These are phyloP conservation scores for Tenualosa ilisha DNA, from an alignment of 2,797 vertebrate genomes.

Conservation along the genomic window DNA sequence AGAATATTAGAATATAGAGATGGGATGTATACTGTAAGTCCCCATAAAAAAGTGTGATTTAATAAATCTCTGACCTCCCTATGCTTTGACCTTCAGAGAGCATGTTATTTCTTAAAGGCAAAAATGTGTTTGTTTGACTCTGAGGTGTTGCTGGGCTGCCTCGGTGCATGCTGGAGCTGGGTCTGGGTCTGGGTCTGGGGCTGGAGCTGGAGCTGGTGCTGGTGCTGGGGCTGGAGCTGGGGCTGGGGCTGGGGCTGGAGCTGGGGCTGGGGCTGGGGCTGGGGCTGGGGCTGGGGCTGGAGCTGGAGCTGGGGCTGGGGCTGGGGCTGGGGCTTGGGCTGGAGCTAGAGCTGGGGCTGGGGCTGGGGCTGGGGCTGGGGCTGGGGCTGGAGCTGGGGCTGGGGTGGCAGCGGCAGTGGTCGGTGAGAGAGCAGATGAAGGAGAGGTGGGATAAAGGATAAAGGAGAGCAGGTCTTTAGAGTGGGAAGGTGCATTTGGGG, in stretches of 20 bases:
- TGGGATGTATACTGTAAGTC: neutral
- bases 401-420: neutral
- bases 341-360: too few relatives aligned
- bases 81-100: neutral
- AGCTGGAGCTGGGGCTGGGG: too few relatives aligned
- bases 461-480: neutral
- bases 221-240: too few relatives aligned
- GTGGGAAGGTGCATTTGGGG: constrained; percentile 20
- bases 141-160: neutral
- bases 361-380: too few relatives aligned
- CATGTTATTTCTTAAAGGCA: neutral
- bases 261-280: too few relatives aligned
- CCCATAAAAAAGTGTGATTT: neutral
- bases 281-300: too few relatives aligned
- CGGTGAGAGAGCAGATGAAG: neutral
- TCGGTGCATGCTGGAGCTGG: neutral
- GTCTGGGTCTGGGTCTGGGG: too few relatives aligned
- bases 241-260: too few relatives aligned
- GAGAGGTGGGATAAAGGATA: constrained; percentile 11
- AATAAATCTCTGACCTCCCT: neutral
- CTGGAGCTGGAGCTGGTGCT: too few relatives aligned
- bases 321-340: too few relatives aligned
- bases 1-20: neutral
- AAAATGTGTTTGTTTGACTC: neutral
- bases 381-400: too few relatives aligned